These are phyloP conservation scores for Macroteleia sp. DNA, from an alignment of 2,888 invertebrate species.

Conservation along the genomic window DNA sequence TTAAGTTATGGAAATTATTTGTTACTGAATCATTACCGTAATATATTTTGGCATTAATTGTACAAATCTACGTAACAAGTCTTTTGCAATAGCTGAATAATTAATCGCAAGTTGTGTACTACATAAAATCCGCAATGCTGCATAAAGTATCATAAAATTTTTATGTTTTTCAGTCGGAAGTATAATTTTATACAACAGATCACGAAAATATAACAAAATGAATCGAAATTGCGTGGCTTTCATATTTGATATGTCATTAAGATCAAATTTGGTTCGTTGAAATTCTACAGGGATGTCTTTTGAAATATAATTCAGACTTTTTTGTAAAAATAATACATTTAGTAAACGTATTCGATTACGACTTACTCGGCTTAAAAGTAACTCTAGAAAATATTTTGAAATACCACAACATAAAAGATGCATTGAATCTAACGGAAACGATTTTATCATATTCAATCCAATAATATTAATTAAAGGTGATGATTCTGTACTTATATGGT, in stretches of 20 bases:
- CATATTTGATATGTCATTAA: constrained; percentile 4
- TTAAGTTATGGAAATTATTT: constrained; percentile 54
- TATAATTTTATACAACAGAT: constrained; percentile 43
- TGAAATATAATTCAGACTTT: neutral
- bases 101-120: constrained; percentile 26
- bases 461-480: constrained; percentile 29
- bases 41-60: constrained; percentile 52
- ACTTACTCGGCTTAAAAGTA: too few species aligned
- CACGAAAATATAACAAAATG: constrained; percentile 51
- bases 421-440: constrained; percentile 43
- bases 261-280: constrained; percentile 62
- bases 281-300: constrained; percentile 54
- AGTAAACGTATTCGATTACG: too few species aligned
- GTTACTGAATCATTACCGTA: constrained; percentile 61
- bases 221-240: constrained; percentile 27
- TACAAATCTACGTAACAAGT: constrained; percentile 51
- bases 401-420: constrained; percentile 49
- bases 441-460: constrained; percentile 32
- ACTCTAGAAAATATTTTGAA: constrained; percentile 22
- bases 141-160: constrained; percentile 60
- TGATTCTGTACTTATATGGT: constrained; percentile 30
- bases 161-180: constrained; percentile 39
- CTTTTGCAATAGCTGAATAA: constrained; percentile 38
- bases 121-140: constrained; percentile 51
- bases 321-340: too few species aligned